A percentile compares a stretch with the other conserved stretches of the same genome.
Evolutionary conservation across 1,140 invertebrate species (phyloP).

Genomic region (Hylyphantes graminicola): DNA sequence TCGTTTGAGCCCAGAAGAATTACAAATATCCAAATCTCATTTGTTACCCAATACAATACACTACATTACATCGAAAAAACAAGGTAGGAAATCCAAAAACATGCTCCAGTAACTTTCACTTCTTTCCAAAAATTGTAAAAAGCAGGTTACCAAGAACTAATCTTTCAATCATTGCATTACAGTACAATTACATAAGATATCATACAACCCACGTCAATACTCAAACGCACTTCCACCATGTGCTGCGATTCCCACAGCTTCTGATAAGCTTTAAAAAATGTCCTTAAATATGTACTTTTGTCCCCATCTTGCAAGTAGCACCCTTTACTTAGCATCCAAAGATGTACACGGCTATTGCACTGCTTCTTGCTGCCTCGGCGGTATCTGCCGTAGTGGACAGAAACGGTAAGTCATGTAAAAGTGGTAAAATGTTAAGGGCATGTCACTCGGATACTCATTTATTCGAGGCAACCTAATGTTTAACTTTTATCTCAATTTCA

Average conservation of each 20-base stretch:
- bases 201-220: too few species aligned
- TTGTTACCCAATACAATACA: too few species aligned
- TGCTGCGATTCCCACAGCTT: background rate
- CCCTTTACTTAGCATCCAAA: background rate
- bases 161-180: too few species aligned
- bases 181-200: too few species aligned
- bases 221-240: background rate
- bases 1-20: background rate
- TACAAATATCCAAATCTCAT: background rate
- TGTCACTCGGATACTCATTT: background rate
- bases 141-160: too few species aligned
- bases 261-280: background rate
- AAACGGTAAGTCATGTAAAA: background rate
- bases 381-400: background rate
- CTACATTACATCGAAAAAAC: too few species aligned
- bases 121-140: too few species aligned
- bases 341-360: constrained; percentile 12
- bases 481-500: too few species aligned
- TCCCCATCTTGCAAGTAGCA: background rate
- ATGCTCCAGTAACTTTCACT: too few species aligned
- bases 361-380: background rate
- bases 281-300: background rate
- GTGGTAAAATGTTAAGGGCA: background rate
- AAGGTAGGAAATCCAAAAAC: too few species aligned
- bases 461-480: too few species aligned